Conservation (phyloP, 2,797 vertebrate species). For the Hemibagrus guttatus region DNA sequence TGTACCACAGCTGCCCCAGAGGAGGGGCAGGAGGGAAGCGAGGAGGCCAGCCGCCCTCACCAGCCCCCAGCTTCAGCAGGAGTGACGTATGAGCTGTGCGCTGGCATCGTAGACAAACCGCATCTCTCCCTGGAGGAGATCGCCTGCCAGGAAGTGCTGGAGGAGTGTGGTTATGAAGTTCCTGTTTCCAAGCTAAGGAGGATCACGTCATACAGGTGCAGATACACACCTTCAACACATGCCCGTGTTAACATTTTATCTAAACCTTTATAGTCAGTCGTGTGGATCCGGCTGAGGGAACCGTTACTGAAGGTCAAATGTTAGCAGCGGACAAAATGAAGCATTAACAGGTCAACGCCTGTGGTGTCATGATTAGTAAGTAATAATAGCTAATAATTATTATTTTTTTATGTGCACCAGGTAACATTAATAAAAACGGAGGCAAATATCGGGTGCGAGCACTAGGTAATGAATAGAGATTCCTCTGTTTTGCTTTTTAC, state of each 20-base stretch:
- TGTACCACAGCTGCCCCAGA: conserved; percentile 33
- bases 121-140: conserved; percentile 87
- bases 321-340: neutral
- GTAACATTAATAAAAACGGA: neutral
- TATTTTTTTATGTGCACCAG: neutral
- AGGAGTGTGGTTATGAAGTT: conserved; percentile 91
- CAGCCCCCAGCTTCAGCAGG: conserved; percentile 79
- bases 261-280: neutral
- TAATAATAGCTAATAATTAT: neutral
- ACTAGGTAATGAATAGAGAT: neutral
- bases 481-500: neutral
- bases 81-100: conserved; percentile 90
- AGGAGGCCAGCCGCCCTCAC: conserved; percentile 48
- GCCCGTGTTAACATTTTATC: neutral
- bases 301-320: neutral
- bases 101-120: conserved; percentile 90
- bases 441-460: neutral
- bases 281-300: neutral
- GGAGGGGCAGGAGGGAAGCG: conserved; percentile 60
- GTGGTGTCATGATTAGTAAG: neutral
- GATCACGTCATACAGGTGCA: conserved; percentile 88
- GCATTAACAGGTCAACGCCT: neutral
- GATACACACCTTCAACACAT: neutral
- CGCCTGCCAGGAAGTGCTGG: conserved; percentile 86
- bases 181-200: conserved; percentile 75